A percentile compares a stretch with the other conserved stretches of the same genome.
These are phyloP conservation scores for Centropyge bicolor DNA, from an alignment of 2,797 vertebrate species.

Conservation along the genomic window DNA sequence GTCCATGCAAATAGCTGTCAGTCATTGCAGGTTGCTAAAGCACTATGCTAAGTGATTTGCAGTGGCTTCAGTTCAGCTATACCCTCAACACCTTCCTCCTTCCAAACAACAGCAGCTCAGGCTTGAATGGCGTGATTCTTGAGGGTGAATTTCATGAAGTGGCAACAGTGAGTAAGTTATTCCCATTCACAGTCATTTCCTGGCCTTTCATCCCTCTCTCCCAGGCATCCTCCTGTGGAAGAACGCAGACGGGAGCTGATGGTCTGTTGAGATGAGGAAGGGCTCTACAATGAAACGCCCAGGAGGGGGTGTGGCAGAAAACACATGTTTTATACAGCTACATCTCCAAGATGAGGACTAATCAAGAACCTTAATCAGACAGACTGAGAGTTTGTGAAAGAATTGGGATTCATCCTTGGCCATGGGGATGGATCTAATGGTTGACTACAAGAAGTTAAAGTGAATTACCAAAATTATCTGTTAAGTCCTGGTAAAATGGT, in stretches of 20 bases:
- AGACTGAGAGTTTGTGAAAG: neutral
- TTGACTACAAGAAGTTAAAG: neutral
- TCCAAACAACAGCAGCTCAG: neutral
- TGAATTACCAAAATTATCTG: neutral
- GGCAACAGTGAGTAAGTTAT: slow-evolving; percentile 19
- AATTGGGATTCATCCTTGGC: neutral
- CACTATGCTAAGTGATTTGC: slow-evolving; percentile 3
- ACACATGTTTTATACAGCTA: neutral
- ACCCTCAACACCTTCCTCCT: neutral
- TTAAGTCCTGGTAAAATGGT: neutral
- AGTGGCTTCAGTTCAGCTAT: slow-evolving; percentile 10
- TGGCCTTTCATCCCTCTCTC: slow-evolving; percentile 34
- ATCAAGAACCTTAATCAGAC: neutral
- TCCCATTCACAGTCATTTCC: slow-evolving; percentile 47
- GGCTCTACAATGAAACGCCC: neutral
- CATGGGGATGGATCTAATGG: neutral
- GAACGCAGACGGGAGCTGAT: slow-evolving; percentile 33
- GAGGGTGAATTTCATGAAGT: slow-evolving; percentile 33
- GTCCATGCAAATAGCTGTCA: slow-evolving; percentile 3
- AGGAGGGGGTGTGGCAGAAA: neutral
- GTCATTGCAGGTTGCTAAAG: slow-evolving; percentile 10
- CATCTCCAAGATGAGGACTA: neutral
- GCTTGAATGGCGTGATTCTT: slow-evolving; percentile 28
- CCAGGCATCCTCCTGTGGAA: slow-evolving; percentile 17
- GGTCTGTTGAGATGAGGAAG: slow-evolving; percentile 22